Evolutionary conservation across 1,140 invertebrate genomes (phyloP).

Genomic region (Tetraneura akinire): DNA sequence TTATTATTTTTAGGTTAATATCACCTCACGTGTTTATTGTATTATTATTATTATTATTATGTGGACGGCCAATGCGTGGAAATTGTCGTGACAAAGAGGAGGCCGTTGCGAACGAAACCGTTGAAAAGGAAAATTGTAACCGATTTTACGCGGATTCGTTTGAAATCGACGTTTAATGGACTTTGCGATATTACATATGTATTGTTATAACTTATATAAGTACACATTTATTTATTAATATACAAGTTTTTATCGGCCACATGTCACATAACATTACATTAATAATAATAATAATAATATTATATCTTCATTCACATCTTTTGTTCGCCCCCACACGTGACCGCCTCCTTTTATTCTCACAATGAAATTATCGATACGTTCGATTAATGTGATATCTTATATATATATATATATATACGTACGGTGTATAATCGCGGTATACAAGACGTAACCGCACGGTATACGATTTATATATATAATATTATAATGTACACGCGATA

Average conservation of each 20-base stretch:
- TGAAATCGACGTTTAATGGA: slow-evolving; percentile 40
- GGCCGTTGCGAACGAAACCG: not conserved
- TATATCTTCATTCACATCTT: not conserved
- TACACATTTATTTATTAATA: too few species aligned
- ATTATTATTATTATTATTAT: not conserved
- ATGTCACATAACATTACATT: not conserved
- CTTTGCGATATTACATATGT: not conserved
- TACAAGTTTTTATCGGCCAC: too few species aligned
- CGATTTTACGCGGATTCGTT: slow-evolving; percentile 36
- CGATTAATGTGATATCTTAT: slow-evolving; percentile 29
- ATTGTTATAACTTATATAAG: too few species aligned
- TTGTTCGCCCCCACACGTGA: not conserved
- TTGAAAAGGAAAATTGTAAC: slow-evolving; percentile 47
- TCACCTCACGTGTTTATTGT: not conserved
- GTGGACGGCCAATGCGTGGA: slow-evolving; percentile 31
- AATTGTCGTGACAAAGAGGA: not conserved
- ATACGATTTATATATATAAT: too few species aligned
- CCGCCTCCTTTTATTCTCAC: slow-evolving; percentile 33
- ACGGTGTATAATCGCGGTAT: too few species aligned
- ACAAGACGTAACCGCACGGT: too few species aligned
- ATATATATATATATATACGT: too few species aligned
- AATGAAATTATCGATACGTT: slow-evolving; percentile 8
- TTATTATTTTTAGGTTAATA: slow-evolving; percentile 21
- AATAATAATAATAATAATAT: slow-evolving; percentile 27
- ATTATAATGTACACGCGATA: too few species aligned